These are phyloP conservation scores for Adelognathus sp. DNA, from an alignment of 2,888 invertebrate genomes.

Conservation along the genomic window DNA sequence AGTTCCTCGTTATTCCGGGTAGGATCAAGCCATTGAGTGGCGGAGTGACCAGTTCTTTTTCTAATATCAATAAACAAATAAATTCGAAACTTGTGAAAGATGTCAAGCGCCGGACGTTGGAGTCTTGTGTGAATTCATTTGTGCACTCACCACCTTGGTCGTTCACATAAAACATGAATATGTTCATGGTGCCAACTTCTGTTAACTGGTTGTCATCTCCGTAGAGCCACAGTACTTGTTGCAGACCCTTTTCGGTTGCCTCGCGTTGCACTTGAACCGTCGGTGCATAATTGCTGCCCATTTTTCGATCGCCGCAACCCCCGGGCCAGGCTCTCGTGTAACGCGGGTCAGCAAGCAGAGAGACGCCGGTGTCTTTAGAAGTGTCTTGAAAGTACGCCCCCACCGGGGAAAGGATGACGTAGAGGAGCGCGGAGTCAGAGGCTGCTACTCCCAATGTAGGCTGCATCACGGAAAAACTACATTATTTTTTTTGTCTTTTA, in stretches of 20 bases:
- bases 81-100: neutral
- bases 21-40: conserved; percentile 96
- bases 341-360: conserved; percentile 95
- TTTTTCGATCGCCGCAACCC: conserved; percentile 96
- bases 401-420: conserved; percentile 95
- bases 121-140: neutral
- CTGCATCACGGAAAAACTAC: conserved; percentile 82
- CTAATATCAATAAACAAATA: conserved; percentile 82
- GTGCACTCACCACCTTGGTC: conserved; percentile 90
- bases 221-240: conserved; percentile 98
- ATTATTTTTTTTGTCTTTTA: neutral
- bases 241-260: conserved; percentile 89
- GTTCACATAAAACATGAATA: conserved; percentile 94
- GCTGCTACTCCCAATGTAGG: conserved; percentile 95
- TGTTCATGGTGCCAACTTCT: conserved; percentile 99
- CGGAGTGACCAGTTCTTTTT: conserved; percentile 95
- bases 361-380: conserved; percentile 86
- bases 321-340: conserved; percentile 95
- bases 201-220: conserved; percentile 96
- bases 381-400: conserved; percentile 94
- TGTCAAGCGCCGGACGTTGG: neutral
- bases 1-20: conserved; percentile 96
- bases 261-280: conserved; percentile 92
- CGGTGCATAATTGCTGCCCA: conserved; percentile 96
- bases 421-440: conserved; percentile 94